These are phyloP conservation scores for Pardosa pseudoannulata DNA, from an alignment of 2,888 invertebrate genomes.

Conservation along the genomic window DNA sequence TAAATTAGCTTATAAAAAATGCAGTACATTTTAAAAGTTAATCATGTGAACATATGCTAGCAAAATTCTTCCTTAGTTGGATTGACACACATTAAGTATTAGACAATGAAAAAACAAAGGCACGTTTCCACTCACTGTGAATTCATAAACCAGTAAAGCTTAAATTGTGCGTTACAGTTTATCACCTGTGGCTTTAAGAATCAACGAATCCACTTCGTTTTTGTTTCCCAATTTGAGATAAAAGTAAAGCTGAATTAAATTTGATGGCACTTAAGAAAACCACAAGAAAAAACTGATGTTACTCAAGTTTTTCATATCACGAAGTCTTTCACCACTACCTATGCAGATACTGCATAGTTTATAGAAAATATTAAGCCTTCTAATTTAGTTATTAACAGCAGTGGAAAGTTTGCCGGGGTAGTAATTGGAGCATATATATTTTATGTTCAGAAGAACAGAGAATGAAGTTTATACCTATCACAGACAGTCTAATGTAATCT, in stretches of 20 bases:
- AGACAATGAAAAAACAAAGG: slow-evolving; percentile 25
- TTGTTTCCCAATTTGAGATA: not conserved
- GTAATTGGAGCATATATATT: slow-evolving; percentile 24
- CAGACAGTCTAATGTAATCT: slow-evolving; percentile 63
- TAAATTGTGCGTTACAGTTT: slow-evolving; percentile 71
- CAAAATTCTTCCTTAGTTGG: slow-evolving; percentile 39
- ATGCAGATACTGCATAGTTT: slow-evolving; percentile 51
- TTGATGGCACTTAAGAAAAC: slow-evolving; percentile 49
- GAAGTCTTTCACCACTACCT: slow-evolving; percentile 34
- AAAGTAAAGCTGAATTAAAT: slow-evolving; percentile 26
- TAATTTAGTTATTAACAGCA: slow-evolving; percentile 38
- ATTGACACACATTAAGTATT: slow-evolving; percentile 29
- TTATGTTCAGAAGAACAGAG: slow-evolving; percentile 38
- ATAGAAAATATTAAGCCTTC: slow-evolving; percentile 41
- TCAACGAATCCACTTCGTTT: not conserved
- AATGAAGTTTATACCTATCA: slow-evolving; percentile 63
- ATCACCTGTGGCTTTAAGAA: slow-evolving; percentile 68
- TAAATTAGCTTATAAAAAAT: not conserved
- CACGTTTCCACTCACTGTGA: slow-evolving; percentile 44
- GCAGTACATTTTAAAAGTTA: not conserved
- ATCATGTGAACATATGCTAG: not conserved
- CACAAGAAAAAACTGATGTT: slow-evolving; percentile 50
- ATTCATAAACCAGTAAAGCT: slow-evolving; percentile 56
- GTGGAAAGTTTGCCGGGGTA: slow-evolving; percentile 40
- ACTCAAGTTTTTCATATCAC: slow-evolving; percentile 12